Evolutionary conservation across 2,797 vertebrate genomes (phyloP), one percentile per base, ranked within the genome.

Genomic region (Parauchenoglanis punctatus): DNA sequence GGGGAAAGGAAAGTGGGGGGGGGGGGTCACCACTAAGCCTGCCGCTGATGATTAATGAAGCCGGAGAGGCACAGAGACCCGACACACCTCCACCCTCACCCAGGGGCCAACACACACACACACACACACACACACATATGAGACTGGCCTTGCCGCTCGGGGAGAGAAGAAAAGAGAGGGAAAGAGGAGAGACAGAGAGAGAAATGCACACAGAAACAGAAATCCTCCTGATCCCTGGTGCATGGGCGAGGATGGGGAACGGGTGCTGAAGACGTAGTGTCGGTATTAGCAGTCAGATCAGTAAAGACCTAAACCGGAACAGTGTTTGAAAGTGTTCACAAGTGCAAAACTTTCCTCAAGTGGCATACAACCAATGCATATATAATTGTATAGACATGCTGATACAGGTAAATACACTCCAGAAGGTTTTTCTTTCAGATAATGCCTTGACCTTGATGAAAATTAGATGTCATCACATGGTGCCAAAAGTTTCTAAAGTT

Each of bases 21-120:
- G 95, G 96, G 96, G 94, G 96, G 97, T 98, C 97, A 96, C 96
- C 95, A 94, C 96, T 97, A 98, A 99, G 97, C 97, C 96, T 96
- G 97, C 96, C 96, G 91, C 94, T 96, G 96, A 98, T 99, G 98
- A 99, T 99, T 99, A 99, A 99, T 99, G 98, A 99, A 98, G 97
- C 96, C 94, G 95, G 97, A 96, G 97, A 96, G 96, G 97, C 96
- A 96, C 97, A 96, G 96, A 96, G 97, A 99, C 97, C 97, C 95
- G 96, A 94, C 97, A 97, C 97, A 98, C 97, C 97, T 98, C 96
- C 96, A 97, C 97, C 98, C 97, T 97, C 97, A 98, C 97, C 98
- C 95, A 93, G 87, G 95, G 97, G 97, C 97, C 96, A 97, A 94
- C 96, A 95, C 95, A 96, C 91, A 96, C 96, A 98, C 40, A 85